Evolutionary conservation across 2,113 vertebrate genomes (phyloP).

Genomic region (Eublepharis macularius): DNA sequence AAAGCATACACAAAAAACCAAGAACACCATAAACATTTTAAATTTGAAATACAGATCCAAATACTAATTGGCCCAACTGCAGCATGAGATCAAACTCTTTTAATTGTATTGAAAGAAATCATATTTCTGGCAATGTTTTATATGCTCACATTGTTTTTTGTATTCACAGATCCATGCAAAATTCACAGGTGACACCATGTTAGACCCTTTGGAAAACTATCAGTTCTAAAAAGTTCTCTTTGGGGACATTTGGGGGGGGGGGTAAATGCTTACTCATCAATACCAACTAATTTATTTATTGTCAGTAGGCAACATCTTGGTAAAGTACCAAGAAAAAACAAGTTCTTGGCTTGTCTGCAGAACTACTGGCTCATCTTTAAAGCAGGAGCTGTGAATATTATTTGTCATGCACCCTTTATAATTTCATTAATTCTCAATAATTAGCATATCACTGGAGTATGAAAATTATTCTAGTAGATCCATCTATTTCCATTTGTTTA

Average conservation of each 20-base stretch:
- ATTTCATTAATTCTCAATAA: neutral
- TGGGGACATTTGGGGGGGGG: too few species aligned
- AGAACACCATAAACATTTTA: constrained; percentile 22
- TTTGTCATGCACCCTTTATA: neutral
- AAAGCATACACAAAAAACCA: neutral
- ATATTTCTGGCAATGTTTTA: neutral
- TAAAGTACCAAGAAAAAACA: neutral
- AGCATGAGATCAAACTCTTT: too few species aligned
- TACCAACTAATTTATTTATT: constrained; percentile 35
- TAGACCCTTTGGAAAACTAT: neutral
- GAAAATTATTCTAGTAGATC: neutral
- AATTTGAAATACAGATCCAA: constrained; percentile 3
- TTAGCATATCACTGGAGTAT: neutral
- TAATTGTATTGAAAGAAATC: too few species aligned
- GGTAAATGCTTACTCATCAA: constrained; percentile 32
- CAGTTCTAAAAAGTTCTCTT: constrained; percentile 5
- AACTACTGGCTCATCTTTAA: neutral
- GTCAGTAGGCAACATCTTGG: constrained; percentile 19
- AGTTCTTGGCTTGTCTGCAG: neutral
- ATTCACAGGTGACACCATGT: neutral
- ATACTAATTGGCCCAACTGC: too few species aligned
- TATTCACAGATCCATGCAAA: neutral
- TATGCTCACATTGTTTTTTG: constrained; percentile 22
- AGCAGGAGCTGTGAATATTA: too few species aligned
- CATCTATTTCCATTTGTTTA: neutral